Conservation (phyloP, 2,888 invertebrate species). For the Melipona beecheii region DNA sequence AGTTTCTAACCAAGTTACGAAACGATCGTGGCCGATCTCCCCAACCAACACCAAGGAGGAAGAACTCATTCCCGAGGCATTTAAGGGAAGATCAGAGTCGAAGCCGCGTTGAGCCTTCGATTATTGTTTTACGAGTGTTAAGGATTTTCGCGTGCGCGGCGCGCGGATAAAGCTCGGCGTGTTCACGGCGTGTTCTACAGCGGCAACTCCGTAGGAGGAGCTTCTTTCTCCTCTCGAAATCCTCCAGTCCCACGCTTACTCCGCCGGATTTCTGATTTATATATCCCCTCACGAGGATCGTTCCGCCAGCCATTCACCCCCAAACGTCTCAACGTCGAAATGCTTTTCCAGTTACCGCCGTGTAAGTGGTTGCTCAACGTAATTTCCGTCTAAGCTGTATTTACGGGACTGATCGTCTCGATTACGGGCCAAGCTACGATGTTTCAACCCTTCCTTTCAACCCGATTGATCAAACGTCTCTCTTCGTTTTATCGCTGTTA, state of each 20-base stretch:
- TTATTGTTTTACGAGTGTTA: constrained; percentile 58
- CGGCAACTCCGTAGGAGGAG: background rate
- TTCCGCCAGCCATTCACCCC: background rate
- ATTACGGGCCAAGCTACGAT: background rate
- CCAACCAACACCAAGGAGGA: background rate
- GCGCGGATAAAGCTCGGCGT: constrained; percentile 22
- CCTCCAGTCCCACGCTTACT: background rate
- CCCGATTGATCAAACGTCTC: background rate
- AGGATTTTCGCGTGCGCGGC: constrained; percentile 27
- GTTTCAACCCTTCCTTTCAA: background rate
- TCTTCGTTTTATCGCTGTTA: too few relatives aligned
- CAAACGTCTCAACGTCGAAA: background rate
- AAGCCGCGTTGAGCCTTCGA: constrained; percentile 46
- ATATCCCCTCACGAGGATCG: constrained; percentile 1
- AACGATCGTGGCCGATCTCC: background rate
- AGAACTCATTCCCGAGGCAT: constrained; percentile 20
- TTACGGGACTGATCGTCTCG: background rate
- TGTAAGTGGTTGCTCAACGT: background rate
- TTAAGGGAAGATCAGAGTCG: constrained; percentile 28
- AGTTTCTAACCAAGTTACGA: background rate
- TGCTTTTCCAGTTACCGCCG: constrained; percentile 1
- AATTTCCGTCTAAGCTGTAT: background rate
- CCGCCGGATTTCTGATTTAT: constrained; percentile 23
- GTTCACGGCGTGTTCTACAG: background rate
- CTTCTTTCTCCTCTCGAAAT: background rate